phyloP scores from a whole-genome alignment of 2,888 invertebrate genomes.

The Linyphia triangularis region DNA sequence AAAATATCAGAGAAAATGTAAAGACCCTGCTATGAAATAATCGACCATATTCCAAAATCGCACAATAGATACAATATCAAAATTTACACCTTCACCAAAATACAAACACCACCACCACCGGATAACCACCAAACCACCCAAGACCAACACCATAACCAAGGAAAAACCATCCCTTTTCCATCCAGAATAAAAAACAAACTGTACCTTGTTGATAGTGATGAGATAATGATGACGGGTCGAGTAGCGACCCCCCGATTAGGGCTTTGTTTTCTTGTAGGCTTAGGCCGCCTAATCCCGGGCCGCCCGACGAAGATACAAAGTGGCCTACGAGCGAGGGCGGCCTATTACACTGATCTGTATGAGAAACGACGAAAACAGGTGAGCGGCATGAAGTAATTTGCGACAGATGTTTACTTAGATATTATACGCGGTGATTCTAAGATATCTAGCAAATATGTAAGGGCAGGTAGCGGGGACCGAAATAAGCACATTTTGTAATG shows the following conservation, averaged over 20 bases:
- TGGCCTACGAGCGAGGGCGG: conserved; percentile 67
- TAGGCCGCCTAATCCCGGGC: conserved; percentile 46
- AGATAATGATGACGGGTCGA: conserved; percentile 68
- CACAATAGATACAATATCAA: background rate
- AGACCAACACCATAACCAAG: conserved; percentile 15
- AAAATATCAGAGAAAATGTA: too few species aligned
- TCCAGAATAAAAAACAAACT: conserved; percentile 1
- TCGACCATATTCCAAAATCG: too few species aligned
- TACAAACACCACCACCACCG: conserved; percentile 5
- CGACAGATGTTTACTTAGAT: too few species aligned
- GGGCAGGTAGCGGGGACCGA: too few species aligned
- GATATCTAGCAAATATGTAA: too few species aligned
- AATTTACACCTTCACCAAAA: conserved; percentile 1
- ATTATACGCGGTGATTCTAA: too few species aligned
- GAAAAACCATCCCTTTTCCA: background rate
- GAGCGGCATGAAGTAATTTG: too few species aligned
- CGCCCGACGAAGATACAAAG: conserved; percentile 55
- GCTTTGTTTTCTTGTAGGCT: conserved; percentile 69
- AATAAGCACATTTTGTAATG: too few species aligned
- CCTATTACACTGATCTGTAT: conserved; percentile 72
- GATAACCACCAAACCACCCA: background rate
- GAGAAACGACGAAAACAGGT: too few species aligned
- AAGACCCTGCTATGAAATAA: too few species aligned
- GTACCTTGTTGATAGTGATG: conserved; percentile 74
- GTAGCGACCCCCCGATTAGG: conserved; percentile 55